Conservation (phyloP, 1,140 invertebrate species). For the Mya arenaria region DNA sequence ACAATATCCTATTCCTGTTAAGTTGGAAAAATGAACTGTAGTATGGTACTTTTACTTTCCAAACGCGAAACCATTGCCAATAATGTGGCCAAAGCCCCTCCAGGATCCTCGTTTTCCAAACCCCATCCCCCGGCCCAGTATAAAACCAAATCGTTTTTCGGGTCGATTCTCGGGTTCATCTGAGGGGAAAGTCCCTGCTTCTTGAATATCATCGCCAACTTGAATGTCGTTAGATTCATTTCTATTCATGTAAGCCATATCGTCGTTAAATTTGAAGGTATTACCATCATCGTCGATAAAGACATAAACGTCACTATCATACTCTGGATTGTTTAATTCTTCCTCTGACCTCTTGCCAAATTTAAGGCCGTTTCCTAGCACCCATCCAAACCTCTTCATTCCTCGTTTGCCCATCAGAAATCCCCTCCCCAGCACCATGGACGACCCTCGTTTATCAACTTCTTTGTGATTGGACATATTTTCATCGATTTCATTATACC, state of each 20-base stretch:
- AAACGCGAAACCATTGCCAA: conserved; percentile 28
- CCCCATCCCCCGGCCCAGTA: neutral
- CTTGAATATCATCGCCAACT: too few relatives aligned
- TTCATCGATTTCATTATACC: neutral
- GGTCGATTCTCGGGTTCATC: too few relatives aligned
- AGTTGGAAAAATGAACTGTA: too few relatives aligned
- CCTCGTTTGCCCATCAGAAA: conserved; percentile 13
- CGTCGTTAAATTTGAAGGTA: neutral
- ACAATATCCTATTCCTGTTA: too few relatives aligned
- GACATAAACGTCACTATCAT: neutral
- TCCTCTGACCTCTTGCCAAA: conserved; percentile 16
- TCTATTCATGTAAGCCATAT: too few relatives aligned
- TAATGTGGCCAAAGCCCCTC: conserved; percentile 31
- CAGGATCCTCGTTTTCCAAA: conserved; percentile 27
- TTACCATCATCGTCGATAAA: neutral
- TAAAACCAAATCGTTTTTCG: neutral
- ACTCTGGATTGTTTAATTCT: neutral
- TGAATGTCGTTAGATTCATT: too few relatives aligned
- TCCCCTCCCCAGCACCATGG: neutral
- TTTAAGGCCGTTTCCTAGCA: conserved; percentile 21
- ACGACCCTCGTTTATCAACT: too few relatives aligned
- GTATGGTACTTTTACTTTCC: conserved; percentile 43
- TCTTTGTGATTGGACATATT: neutral
- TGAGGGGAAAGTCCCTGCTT: too few relatives aligned
- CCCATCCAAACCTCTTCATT: conserved; percentile 9